Percentiles rank a stretch among this genome's conserved stretches.
Conservation (phyloP, 2,113 vertebrate species). For the human (Homo sapiens) region DNA sequence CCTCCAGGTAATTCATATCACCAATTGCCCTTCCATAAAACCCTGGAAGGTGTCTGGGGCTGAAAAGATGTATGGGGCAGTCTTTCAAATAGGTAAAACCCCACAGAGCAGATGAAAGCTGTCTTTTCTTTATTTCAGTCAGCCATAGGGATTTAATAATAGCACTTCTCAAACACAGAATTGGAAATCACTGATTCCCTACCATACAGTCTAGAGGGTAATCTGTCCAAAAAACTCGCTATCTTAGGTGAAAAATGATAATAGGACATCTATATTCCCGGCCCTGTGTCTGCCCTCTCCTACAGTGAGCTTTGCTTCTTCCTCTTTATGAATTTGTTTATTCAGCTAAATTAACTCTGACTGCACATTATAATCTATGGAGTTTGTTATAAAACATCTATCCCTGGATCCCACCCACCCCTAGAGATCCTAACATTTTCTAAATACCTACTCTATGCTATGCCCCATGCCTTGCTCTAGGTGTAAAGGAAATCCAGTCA, state of each 20-base stretch:
- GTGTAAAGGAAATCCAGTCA: background rate
- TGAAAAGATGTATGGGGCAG: background rate
- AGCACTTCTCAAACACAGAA: background rate
- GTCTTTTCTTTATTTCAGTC: background rate
- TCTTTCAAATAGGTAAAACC: slow-evolving; percentile 11
- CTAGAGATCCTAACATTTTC: slow-evolving; percentile 32
- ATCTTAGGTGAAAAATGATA: background rate
- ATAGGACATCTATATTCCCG: background rate
- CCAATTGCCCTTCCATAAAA: background rate
- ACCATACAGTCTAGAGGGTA: background rate
- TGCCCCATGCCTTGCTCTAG: background rate
- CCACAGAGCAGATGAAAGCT: background rate
- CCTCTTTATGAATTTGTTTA: background rate
- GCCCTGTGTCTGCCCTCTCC: background rate
- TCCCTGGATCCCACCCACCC: background rate
- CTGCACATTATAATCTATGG: background rate
- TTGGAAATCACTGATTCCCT: slow-evolving; percentile 13
- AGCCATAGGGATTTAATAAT: background rate
- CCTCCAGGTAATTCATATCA: background rate
- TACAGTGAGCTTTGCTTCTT: slow-evolving; percentile 9
- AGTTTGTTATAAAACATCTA: slow-evolving; percentile 9
- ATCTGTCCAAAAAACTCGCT: background rate
- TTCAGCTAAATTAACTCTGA: slow-evolving; percentile 9
- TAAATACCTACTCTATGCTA: background rate
- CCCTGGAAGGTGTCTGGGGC: background rate